Conservation (phyloP, 2,113 vertebrate species). For the Orcinus orca region DNA sequence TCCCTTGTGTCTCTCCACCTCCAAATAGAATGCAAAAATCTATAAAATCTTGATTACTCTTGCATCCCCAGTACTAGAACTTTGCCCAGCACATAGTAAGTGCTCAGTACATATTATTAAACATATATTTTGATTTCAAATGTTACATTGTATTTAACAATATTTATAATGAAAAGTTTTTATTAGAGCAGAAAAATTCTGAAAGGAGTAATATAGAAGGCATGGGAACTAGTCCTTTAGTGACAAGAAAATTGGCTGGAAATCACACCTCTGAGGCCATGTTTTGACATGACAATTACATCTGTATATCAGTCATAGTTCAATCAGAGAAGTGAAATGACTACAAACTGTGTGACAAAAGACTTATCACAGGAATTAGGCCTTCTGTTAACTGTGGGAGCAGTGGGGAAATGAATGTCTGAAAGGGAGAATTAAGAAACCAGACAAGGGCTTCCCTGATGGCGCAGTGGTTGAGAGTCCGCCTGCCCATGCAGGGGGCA, state of each 20-base stretch:
- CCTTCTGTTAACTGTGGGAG: neutral
- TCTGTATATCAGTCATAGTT: neutral
- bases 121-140: neutral
- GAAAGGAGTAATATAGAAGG: neutral
- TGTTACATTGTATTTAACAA: neutral
- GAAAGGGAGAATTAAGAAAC: neutral
- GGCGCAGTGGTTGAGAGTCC: too few species aligned
- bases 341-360: neutral
- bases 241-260: neutral
- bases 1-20: neutral
- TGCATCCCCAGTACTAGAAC: neutral
- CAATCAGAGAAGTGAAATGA: neutral
- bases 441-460: neutral
- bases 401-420: neutral
- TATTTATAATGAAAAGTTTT: neutral
- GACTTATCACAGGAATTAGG: neutral
- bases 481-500: too few species aligned
- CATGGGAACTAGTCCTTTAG: neutral
- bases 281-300: neutral
- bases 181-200: neutral
- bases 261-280: neutral
- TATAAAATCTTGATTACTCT: neutral
- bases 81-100: neutral
- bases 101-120: neutral
- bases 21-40: neutral